Base-by-base conservation (phyloP, 2,888 invertebrate genomes). In the Andrena minutula region DNA sequence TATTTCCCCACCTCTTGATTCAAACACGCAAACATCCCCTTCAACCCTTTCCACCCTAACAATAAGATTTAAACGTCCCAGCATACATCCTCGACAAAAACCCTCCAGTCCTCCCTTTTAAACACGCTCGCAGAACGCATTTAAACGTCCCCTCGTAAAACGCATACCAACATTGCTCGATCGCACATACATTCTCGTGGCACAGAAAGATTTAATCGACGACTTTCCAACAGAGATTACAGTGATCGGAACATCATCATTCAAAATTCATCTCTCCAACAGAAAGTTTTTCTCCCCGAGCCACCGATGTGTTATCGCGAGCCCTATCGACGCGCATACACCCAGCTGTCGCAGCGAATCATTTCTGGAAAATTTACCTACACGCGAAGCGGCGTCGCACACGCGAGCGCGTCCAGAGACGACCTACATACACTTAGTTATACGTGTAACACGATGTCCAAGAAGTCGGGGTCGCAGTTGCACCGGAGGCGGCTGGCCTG, bases 391-490 rank as follows among this genome's bases (percentile, higher is more conserved):
- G 70, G 72, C 66, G 71, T 78, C 63, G 66, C 66, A 23, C 79
- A 53, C 79, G 78, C 65, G 16, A 65, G 68, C 66, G 41, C 4
- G 66, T 12, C 75, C 41, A 35, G 60, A 53, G 23, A 49, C 68
- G 78, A 76, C 78, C 76, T 76, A 75, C 76, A 65, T 77, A 41
- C 41, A 41, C 41, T 41, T 5, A 16, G 41, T 41, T 41, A 4
- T 16, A 60, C 66, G 58, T 60, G 35, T n/a, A 10, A 20, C 69
- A 35, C n/a, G 68, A 61, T 65, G 81, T 76, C 76, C 65, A 64
- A 78, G 82, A 61, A 70, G 80, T 28, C 76, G 41, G 68, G 84
- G 77, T 83, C 83, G 79, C 71, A 32, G 75, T 77, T 71, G 26
- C 72, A 80, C 79, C 77, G 64, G 80, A 72, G 83, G 84, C 83